Base-by-base conservation (phyloP, 1,140 invertebrate species). In the Sycophaga agraensis region DNA sequence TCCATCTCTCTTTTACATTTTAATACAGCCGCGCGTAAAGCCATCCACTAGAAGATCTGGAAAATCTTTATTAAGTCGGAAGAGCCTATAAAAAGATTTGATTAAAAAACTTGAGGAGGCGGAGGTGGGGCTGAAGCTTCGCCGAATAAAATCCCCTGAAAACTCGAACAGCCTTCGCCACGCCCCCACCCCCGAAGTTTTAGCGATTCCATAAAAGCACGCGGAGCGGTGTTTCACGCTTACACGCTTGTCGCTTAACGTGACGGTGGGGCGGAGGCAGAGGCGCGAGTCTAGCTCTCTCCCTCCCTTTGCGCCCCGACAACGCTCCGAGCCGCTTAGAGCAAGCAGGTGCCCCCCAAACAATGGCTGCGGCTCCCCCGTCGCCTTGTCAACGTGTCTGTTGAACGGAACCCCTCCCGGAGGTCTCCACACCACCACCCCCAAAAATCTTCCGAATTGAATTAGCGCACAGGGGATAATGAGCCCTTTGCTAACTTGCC, bases 161-260 rank as follows among this genome's bases (percentile, higher is more conserved):
- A 54, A 53, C 49, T 60, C 40, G 16, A 48, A 60, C 39, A 59
- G 58, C 31, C 22, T 60, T 60, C 40, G n/a, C n/a, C n/a, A n/a
- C n/a, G n/a, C n/a, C n/a, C n/a, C n/a, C n/a, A n/a, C n/a, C n/a
- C n/a, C n/a, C n/a, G 8, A 60, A 60, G 49, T 60, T 60, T 60
- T 60, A 60, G 49, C 39, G 58, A 60, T 60, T 60, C 53, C 49
- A 60, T 60, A 60, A 60, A 60, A 60, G 35, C 37, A 28, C 57
- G 26, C 48, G 11, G 26, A 39, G 46, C 57, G 28, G n/a, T 50
- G 34, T 53, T 35, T 45, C 17, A 21, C 31, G 39, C 28, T 53
- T 45, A 45, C 40, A 35, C 55, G 49, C 49, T 53, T 24, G 57
- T 46, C 49, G 31, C 17, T 53, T 43, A 59, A 28, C 37, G 35